These are phyloP conservation scores for Tachina lurida DNA, from an alignment of 2,888 invertebrate genomes.

Conservation along the genomic window DNA sequence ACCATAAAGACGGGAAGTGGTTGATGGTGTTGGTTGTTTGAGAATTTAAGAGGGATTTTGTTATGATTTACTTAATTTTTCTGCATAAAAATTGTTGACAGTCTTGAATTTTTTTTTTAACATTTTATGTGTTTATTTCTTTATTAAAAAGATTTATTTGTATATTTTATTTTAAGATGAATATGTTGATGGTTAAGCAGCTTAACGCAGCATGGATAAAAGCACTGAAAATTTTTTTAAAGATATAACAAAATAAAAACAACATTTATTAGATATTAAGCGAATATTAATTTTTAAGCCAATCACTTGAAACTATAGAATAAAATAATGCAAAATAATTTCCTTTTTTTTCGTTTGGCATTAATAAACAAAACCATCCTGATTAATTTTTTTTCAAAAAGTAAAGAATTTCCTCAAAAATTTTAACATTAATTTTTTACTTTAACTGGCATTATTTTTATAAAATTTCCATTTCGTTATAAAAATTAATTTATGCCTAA, in stretches of 20 bases:
- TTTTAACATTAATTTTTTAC: neutral
- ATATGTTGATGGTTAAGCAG: too few species aligned
- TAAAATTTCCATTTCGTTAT: neutral
- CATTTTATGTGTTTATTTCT: constrained; percentile 17
- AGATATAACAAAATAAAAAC: neutral
- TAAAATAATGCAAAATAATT: neutral
- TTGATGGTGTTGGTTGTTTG: constrained; percentile 11
- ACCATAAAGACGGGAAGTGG: neutral
- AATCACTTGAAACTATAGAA: neutral
- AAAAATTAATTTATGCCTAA: constrained; percentile 24
- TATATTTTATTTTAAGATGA: too few species aligned
- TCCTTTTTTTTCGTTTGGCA: too few species aligned
- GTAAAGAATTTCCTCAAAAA: neutral
- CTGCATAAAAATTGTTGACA: constrained; percentile 8
- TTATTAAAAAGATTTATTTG: too few species aligned
- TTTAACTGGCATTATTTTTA: neutral
- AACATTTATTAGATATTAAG: neutral
- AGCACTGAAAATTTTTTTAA: neutral
- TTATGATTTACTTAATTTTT: constrained; percentile 7
- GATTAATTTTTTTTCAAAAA: neutral
- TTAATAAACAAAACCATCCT: too few species aligned
- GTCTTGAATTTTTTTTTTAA: neutral
- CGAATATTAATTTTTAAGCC: neutral
- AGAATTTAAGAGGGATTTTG: constrained; percentile 1
- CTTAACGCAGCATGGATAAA: neutral